Evolutionary conservation across 2,113 vertebrate species (phyloP), one percentile per base, ranked within the genome.

Genomic region (Ophiodon elongatus): DNA sequence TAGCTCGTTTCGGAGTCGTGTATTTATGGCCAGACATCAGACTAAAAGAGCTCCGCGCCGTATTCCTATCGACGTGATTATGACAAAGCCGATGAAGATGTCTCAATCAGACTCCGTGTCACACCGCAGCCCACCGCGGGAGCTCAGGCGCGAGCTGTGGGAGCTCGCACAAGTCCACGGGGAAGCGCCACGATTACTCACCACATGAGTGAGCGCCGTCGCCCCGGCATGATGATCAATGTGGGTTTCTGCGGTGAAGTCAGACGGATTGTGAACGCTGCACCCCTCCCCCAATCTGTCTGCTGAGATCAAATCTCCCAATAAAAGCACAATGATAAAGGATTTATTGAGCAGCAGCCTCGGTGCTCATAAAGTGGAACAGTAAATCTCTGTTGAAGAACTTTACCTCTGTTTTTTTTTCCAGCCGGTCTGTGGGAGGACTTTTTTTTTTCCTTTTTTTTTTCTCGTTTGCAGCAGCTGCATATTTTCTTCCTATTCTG

Each of bases 391-490:
- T 81, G 93, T 91, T 93, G 79, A 93, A 88, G 93, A 92, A 88
- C 86, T 88, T 82, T 79, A 91, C 91, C 89, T 93, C 84, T 13
- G 4, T 2, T 91, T 90, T 84, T 91, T 90, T 60, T 19, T 86
- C 71, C 68, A 71, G 85, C 43, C 50, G 60, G 79, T 76, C 87
- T 89, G 87, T 94, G 90, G 89, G 92, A 93, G 88, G 86, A 96
- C 93, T 8, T 50, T 50, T 86, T 88, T 63, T 79, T 86, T 88
- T 63, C 79, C 43, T 93, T 39, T 43, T 95, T 71, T 64, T 94
- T 84, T 90, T 4, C 21, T 13, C 9, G 6, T 71, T 85, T 92
- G 94, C 96, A 96, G 95, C 95, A 96, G 95, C 94, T 95, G 94
- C 94, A 86, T 88, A 84, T 96, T 96, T 95, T 93, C 88, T 94